phyloP scores from a whole-genome alignment of 2,888 invertebrate species.

The Thecocarcelia acutangulata region DNA sequence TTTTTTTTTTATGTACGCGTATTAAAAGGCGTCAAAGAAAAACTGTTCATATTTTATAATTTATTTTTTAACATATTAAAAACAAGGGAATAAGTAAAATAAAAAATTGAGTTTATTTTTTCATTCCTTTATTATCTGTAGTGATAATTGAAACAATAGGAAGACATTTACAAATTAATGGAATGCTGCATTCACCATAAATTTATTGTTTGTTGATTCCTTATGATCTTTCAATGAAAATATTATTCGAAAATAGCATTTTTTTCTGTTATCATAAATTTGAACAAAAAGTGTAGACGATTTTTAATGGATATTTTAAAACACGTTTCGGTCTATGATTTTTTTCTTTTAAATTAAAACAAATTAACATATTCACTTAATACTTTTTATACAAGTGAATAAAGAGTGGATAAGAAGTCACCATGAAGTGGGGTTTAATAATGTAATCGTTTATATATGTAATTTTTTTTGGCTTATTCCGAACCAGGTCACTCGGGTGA shows the following conservation, averaged over 20 bases:
- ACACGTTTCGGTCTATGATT: no score
- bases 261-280: background rate
- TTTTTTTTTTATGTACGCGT: background rate
- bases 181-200: constrained; percentile 8
- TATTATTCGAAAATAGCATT: background rate
- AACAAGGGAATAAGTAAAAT: background rate
- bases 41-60: constrained; percentile 12
- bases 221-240: constrained; percentile 11
- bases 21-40: constrained; percentile 22
- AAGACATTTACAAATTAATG: constrained; percentile 15
- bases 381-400: no score
- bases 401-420: no score
- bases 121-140: constrained; percentile 22
- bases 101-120: background rate
- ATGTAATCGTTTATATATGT: no score
- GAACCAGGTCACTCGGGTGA: no score
- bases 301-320: no score
- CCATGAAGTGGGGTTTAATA: no score
- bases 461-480: no score
- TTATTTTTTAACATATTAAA: constrained; percentile 18
- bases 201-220: constrained; percentile 25
- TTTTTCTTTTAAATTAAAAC: no score
- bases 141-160: constrained; percentile 18
- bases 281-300: background rate
- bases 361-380: no score